Conservation (phyloP, 2,797 vertebrate species). For the Myotis planiceps region DNA sequence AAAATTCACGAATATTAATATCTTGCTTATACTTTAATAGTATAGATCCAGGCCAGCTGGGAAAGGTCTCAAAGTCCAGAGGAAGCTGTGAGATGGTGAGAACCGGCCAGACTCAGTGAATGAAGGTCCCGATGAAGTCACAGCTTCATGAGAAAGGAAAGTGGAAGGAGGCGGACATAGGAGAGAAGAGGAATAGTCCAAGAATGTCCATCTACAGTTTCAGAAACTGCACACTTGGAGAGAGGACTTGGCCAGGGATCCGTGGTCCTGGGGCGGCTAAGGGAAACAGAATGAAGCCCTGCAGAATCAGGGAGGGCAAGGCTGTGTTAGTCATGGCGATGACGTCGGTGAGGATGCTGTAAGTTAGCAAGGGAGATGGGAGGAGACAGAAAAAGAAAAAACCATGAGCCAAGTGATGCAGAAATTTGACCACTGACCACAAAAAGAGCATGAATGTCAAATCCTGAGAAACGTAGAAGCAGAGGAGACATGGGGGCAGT, state of each 20-base stretch:
- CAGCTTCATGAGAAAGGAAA: not conserved
- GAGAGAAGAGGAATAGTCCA: not conserved
- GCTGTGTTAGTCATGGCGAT: accelerated
- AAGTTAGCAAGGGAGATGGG: not conserved
- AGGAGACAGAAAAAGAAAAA: not conserved
- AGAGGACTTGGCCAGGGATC: not conserved
- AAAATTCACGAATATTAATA: not conserved
- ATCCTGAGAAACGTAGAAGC: not conserved
- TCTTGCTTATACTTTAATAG: not conserved
- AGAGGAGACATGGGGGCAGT: too few relatives aligned
- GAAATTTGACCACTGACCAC: not conserved
- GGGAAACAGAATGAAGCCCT: not conserved
- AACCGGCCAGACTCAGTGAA: not conserved
- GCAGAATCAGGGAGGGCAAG: not conserved
- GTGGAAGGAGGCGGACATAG: not conserved
- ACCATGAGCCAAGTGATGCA: not conserved
- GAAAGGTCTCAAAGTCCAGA: not conserved
- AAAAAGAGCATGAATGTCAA: accelerated
- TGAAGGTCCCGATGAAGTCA: not conserved
- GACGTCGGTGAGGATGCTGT: accelerated
- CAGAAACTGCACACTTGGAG: not conserved
- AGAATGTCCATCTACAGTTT: not conserved
- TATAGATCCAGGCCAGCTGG: not conserved
- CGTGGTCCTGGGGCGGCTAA: not conserved
- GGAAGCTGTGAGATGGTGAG: too few relatives aligned